Conservation (phyloP, 2,797 vertebrate genomes). For the Bradypodion ventrale region DNA sequence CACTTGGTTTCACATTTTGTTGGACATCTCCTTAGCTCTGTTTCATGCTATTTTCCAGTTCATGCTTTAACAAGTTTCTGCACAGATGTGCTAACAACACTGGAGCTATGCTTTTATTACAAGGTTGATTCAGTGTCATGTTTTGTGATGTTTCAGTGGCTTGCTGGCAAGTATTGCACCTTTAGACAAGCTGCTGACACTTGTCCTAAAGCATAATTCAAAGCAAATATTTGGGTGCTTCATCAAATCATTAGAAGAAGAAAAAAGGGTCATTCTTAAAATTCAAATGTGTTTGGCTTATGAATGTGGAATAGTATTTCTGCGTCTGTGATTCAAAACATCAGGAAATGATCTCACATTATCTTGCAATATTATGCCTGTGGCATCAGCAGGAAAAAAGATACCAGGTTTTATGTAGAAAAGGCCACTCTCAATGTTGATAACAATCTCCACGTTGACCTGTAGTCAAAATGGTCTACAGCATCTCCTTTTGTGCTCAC, state of each 20-base stretch:
- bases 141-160: background rate
- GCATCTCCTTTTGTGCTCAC: too few relatives aligned
- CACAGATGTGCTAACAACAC: background rate
- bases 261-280: background rate
- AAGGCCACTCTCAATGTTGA: too few relatives aligned
- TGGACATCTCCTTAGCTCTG: background rate
- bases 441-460: too few relatives aligned
- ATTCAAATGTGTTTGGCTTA: too few relatives aligned
- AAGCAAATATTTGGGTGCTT: background rate
- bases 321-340: too few relatives aligned
- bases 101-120: background rate
- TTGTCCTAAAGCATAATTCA: background rate
- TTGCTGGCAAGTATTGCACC: background rate
- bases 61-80: background rate
- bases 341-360: too few relatives aligned
- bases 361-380: too few relatives aligned
- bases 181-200: background rate
- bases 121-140: background rate
- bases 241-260: background rate
- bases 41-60: background rate
- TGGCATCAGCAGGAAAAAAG: too few relatives aligned
- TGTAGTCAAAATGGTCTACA: too few relatives aligned
- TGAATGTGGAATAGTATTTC: background rate
- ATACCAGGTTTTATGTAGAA: too few relatives aligned
- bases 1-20: background rate